These are phyloP conservation scores for Torymus auratus DNA, from an alignment of 2,888 invertebrate species.

Conservation along the genomic window DNA sequence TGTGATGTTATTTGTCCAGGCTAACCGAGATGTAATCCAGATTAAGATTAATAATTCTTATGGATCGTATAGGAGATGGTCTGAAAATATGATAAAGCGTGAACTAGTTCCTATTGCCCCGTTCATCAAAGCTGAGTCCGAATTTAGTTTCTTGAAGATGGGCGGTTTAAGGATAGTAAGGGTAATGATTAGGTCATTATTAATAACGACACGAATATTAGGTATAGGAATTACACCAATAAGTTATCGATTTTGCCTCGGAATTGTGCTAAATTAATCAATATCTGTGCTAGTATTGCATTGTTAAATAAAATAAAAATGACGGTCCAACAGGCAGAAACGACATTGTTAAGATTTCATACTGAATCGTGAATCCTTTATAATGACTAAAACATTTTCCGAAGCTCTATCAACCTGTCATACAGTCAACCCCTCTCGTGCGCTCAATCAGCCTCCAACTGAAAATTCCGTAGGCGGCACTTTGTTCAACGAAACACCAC, in stretches of 20 bases:
- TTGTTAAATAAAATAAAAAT: background rate
- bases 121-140: background rate
- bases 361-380: background rate
- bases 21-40: background rate
- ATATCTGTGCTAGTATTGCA: too few relatives aligned
- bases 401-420: slow-evolving; percentile 16
- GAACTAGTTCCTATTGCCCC: background rate
- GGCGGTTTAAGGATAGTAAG: too few relatives aligned
- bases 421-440: slow-evolving; percentile 14
- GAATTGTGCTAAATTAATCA: too few relatives aligned
- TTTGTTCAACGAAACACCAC: slow-evolving; percentile 16
- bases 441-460: slow-evolving; percentile 1
- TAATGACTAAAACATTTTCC: slow-evolving; percentile 13
- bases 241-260: too few relatives aligned
- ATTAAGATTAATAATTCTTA: slow-evolving; percentile 5
- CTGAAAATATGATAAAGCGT: too few relatives aligned
- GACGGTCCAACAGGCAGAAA: too few relatives aligned
- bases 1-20: background rate
- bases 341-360: background rate
- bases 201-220: too few relatives aligned
- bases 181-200: too few relatives aligned
- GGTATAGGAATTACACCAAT: too few relatives aligned
- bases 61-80: too few relatives aligned
- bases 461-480: slow-evolving; percentile 5
- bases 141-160: background rate